Conservation (phyloP, 1,140 invertebrate genomes). For the Procambarus clarkii region DNA sequence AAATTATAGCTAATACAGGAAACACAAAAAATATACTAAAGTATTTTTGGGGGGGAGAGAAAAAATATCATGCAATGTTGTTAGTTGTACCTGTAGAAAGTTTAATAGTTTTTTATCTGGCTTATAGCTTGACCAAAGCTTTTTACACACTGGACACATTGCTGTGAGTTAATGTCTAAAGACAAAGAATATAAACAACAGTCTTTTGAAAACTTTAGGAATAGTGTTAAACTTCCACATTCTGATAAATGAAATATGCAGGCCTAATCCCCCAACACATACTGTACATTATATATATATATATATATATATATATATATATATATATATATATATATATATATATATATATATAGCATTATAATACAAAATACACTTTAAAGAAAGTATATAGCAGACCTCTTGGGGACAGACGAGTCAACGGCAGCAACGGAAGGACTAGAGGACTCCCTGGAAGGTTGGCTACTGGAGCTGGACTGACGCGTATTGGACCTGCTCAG, state of each 20-base stretch:
- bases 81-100: not conserved
- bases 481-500: constrained; percentile 23
- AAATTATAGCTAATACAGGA: not conserved
- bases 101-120: not conserved
- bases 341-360: not conserved
- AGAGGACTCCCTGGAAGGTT: not conserved
- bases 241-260: no score
- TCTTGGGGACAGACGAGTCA: constrained; percentile 46
- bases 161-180: no score
- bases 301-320: no score
- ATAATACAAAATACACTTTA: not conserved
- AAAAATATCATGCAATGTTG: not conserved
- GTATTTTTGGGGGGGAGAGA: not conserved
- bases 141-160: no score
- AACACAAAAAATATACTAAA: not conserved
- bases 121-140: not conserved
- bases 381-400: constrained; percentile 16
- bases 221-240: no score
- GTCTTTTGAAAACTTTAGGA: no score
- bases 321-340: no score
- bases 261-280: no score
- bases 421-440: constrained; percentile 7
- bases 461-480: not conserved
- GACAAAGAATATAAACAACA: no score
- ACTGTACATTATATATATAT: no score